Percentiles rank a stretch among this genome's conserved stretches.
Evolutionary conservation across 92 coral and sea anemone species (phyloP).

Genomic region (Epizoanthus illoricatus): DNA sequence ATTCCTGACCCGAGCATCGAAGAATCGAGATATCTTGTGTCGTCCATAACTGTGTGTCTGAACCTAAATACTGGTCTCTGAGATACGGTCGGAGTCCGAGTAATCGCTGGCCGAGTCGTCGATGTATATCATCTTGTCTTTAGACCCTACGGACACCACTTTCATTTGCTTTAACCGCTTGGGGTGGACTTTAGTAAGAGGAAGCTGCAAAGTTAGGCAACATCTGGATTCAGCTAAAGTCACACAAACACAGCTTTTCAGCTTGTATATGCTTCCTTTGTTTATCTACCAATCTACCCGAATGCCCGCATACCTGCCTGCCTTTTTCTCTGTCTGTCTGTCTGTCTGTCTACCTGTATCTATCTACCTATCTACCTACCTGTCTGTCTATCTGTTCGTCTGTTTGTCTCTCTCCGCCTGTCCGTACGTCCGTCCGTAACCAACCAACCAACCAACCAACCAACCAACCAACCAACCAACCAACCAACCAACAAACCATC

Average conservation of each 20-base stretch:
- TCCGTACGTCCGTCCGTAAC: no score
- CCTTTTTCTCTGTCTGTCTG: neutral
- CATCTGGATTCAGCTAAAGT: neutral
- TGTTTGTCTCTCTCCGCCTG: neutral
- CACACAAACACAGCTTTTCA: neutral
- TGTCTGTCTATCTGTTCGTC: neutral
- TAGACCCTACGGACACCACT: conserved; percentile 14
- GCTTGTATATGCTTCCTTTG: neutral
- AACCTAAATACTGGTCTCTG: conserved; percentile 20
- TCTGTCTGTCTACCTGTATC: neutral
- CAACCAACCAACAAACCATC: no score
- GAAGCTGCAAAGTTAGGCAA: neutral
- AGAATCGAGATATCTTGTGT: no score
- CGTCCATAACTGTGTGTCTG: no score
- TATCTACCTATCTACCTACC: neutral
- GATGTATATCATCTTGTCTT: conserved; percentile 32
- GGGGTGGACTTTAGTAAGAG: conserved; percentile 24
- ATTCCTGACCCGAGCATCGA: no score
- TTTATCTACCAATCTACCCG: no score
- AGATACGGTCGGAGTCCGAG: conserved; percentile 25
- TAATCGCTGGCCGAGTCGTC: conserved; percentile 32
- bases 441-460: no score
- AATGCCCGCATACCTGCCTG: neutral
- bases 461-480: no score
- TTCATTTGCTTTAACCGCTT: conserved; percentile 23